Conservation (phyloP, 1,140 invertebrate species). For the Ctenoplectra terminalis region DNA sequence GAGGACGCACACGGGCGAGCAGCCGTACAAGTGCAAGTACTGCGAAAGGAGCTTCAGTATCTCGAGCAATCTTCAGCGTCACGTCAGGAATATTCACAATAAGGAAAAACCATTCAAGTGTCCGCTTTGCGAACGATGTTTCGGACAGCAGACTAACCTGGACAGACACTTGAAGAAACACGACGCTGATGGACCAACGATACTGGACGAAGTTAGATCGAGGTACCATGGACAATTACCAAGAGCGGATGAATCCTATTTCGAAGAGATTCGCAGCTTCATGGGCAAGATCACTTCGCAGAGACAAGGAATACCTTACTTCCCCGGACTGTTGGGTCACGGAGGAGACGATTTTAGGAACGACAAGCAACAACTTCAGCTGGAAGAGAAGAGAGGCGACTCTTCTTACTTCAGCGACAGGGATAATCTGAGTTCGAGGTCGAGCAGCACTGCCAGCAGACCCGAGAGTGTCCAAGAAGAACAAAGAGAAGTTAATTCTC, state of each 20-base stretch:
- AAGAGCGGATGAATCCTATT: conserved; percentile 91
- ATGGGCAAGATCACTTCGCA: conserved; percentile 94
- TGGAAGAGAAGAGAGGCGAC: conserved; percentile 82
- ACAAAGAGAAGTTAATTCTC: conserved; percentile 76
- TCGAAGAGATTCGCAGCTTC: conserved; percentile 96
- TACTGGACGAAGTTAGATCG: conserved; percentile 85
- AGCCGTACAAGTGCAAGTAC: conserved; percentile 99
- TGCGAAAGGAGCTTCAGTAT: conserved; percentile 99
- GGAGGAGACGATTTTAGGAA: conserved; percentile 76
- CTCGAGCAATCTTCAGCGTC: conserved; percentile 98
- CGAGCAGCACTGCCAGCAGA: conserved; percentile 83
- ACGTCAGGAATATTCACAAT: conserved; percentile 99
- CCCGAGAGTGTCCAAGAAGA: conserved; percentile 80
- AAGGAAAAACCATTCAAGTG: conserved; percentile 96
- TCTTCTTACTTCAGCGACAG: conserved; percentile 85
- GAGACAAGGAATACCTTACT: conserved; percentile 78
- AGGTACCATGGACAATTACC: conserved; percentile 79
- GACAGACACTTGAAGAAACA: conserved; percentile 99
- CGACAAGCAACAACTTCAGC: conserved; percentile 78
- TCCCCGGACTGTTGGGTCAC: conserved; percentile 75
- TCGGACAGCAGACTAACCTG: conserved; percentile 99
- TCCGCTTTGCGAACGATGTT: conserved; percentile 94
- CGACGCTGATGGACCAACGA: conserved; percentile 93
- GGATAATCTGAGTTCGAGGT: conserved; percentile 84
- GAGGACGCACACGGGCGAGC: conserved; percentile 98